A percentile compares a stretch with the other conserved stretches of the same genome.
Conservation (phyloP, 2,888 invertebrate species). For the Ptilodon capucinus region DNA sequence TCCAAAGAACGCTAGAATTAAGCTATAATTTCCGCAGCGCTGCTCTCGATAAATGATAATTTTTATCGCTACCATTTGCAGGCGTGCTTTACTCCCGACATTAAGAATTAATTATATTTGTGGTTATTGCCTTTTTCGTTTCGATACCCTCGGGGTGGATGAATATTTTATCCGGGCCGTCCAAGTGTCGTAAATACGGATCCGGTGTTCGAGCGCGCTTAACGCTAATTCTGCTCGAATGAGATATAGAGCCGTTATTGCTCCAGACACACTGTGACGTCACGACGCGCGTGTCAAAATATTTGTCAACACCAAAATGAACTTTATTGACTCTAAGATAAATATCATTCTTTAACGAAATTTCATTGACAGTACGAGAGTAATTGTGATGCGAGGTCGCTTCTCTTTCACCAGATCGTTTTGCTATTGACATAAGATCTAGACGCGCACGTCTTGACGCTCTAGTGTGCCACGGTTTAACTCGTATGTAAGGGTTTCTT, state of each 20-base stretch:
- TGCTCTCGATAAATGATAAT: constrained; percentile 2
- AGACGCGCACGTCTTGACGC: too few relatives aligned
- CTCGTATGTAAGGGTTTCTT: too few relatives aligned
- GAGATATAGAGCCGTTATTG: constrained; percentile 12
- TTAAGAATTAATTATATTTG: constrained; percentile 45
- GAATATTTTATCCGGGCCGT: constrained; percentile 44
- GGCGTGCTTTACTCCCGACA: constrained; percentile 26
- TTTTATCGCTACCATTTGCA: constrained; percentile 13
- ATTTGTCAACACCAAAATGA: too few relatives aligned
- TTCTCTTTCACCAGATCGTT: too few relatives aligned
- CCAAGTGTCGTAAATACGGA: constrained; percentile 39
- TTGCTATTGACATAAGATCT: too few relatives aligned
- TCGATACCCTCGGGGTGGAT: constrained; percentile 34
- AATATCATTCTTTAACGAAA: too few relatives aligned
- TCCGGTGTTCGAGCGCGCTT: constrained; percentile 23
- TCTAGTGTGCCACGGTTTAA: too few relatives aligned
- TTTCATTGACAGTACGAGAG: too few relatives aligned
- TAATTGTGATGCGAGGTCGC: too few relatives aligned
- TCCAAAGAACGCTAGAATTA: neutral
- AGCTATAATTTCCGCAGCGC: neutral
- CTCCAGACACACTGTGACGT: too few relatives aligned
- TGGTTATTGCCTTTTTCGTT: constrained; percentile 40
- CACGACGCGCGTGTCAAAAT: too few relatives aligned
- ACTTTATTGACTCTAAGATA: too few relatives aligned
- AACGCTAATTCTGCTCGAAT: constrained; percentile 28